phyloP scores from a whole-genome alignment of 92 coral and sea anemone species.

The Porites evermanni region DNA sequence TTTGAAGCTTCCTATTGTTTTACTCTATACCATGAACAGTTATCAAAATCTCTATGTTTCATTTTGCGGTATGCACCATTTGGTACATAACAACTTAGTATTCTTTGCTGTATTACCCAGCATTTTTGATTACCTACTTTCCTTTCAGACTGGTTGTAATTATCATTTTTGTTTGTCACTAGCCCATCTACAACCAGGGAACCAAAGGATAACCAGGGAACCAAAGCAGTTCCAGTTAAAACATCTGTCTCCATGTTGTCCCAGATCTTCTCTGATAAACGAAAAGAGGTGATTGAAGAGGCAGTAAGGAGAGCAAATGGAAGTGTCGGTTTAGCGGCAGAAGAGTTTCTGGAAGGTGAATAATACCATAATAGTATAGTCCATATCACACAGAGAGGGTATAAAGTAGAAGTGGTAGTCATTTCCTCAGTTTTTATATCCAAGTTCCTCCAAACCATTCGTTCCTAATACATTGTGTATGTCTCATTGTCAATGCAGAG shows the following conservation, averaged over 20 bases:
- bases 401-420: not conserved
- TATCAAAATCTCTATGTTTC: not conserved
- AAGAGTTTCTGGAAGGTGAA: slow-evolving; percentile 38
- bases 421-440: not conserved
- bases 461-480: slow-evolving; percentile 1
- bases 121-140: not conserved
- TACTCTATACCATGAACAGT: not conserved
- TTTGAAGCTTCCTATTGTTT: too few species aligned
- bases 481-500: slow-evolving; percentile 7
- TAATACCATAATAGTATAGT: not conserved
- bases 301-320: slow-evolving; percentile 53
- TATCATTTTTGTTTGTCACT: slow-evolving; percentile 17
- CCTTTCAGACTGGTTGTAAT: slow-evolving; percentile 8
- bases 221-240: slow-evolving; percentile 16
- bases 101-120: slow-evolving; percentile 7
- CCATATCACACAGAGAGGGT: not conserved
- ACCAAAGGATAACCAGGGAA: not conserved
- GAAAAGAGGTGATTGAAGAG: slow-evolving; percentile 32
- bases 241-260: slow-evolving; percentile 45
- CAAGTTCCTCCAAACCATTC: not conserved
- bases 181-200: not conserved
- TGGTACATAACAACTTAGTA: not conserved
- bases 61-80: not conserved
- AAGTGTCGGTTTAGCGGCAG: slow-evolving; percentile 27
- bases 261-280: slow-evolving; percentile 45